Base-by-base conservation (phyloP, 2,888 invertebrate species). In the Microctonus brassicae region DNA sequence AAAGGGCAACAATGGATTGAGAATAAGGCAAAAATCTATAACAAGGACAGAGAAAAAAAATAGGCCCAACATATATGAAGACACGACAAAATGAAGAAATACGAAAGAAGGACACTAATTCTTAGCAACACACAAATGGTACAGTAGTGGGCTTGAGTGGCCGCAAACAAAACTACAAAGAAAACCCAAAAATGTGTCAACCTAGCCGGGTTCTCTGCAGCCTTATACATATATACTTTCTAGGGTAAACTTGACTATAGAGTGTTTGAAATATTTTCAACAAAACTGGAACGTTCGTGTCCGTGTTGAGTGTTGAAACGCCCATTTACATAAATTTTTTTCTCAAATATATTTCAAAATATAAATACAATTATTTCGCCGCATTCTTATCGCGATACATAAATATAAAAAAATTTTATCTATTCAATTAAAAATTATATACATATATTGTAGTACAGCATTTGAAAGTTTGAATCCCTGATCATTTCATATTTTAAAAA, bases 81-180 rank as follows among this genome's bases (percentile, higher is more conserved):
- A 20, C 20, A 17, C 5, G 13, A 42, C 24, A 24, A 42, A 7
- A 22, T 63, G 63, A 33, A 69, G 67, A 24, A 34, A 42, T 62
- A 47, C 26, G 69, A 72, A 76, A 77, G 69, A 76, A 72, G 75
- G 77, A 80, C 77, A 76, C 76, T 13, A 42, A 4, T 11, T 36
- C 36, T n/a, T 73, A 77, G 74, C 73, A 76, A 78, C 75, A 75
- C 75, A 75, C 77, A 77, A 74, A 76, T 76, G 77, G 74, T 20
- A 75, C 78, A 77, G 80, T n/a, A n/a, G n/a, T 79, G 80, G 80
- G 83, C 81, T 83, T 77, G 83, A 83, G 83, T 82, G 83, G 82
- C 80, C 81, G 78, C 83, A 83, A 81, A 83, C 83, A 83, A 82
- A 82, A 81, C 78, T 82, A 81, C 80, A 82, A 82, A 79, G 79